Conservation (phyloP, 2,888 invertebrate species). For the Drosophila glabriapex region DNA sequence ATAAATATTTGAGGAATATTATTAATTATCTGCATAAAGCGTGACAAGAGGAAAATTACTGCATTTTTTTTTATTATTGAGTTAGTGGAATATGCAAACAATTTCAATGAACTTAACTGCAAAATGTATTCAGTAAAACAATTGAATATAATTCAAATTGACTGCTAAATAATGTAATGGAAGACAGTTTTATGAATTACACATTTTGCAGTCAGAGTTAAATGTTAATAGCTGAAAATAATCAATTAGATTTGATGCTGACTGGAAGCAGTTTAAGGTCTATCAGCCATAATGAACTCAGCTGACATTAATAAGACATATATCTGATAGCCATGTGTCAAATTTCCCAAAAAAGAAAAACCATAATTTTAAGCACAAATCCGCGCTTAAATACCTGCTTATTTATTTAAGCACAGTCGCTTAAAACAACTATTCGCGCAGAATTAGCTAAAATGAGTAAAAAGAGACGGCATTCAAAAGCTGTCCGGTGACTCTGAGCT, state of each 20-base stretch:
- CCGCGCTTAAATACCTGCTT: slow-evolving; percentile 57
- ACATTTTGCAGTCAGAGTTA: neutral
- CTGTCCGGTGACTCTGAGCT: slow-evolving; percentile 42
- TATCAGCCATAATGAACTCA: neutral
- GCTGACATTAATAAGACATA: neutral
- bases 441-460: neutral
- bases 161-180: neutral
- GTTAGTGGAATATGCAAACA: neutral
- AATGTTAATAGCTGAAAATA: neutral
- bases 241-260: too few species aligned
- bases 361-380: slow-evolving; percentile 24
- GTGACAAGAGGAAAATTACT: neutral
- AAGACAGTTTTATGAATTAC: neutral
- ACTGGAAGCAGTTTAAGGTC: neutral
- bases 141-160: neutral
- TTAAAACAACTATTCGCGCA: slow-evolving; percentile 61
- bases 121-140: neutral
- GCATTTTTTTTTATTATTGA: neutral
- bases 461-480: slow-evolving; percentile 20
- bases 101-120: neutral
- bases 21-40: neutral
- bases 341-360: neutral
- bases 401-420: slow-evolving; percentile 66
- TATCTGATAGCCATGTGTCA: neutral
- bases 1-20: neutral